Evolutionary conservation across 2,888 invertebrate species (phyloP).

Genomic region (Amiota communis): DNA sequence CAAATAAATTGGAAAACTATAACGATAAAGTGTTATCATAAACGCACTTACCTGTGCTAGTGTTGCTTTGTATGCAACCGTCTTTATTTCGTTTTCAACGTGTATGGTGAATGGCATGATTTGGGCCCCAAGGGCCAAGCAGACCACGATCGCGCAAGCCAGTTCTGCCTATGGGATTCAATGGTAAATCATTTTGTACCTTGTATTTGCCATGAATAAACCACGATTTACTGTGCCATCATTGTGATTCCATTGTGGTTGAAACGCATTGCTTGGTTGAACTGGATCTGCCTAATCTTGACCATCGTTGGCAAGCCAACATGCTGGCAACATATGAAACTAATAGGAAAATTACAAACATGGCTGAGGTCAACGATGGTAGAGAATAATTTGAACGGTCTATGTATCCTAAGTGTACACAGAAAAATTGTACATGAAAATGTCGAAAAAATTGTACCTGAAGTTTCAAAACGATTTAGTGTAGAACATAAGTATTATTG

Average conservation of each 20-base stretch:
- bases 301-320: slow-evolving; percentile 70
- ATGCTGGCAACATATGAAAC: slow-evolving; percentile 33
- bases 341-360: background rate
- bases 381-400: too few relatives aligned
- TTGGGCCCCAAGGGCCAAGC: slow-evolving; percentile 95
- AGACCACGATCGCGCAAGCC: slow-evolving; percentile 90
- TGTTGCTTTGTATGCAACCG: slow-evolving; percentile 63
- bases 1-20: slow-evolving; percentile 14
- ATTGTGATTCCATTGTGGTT: slow-evolving; percentile 85
- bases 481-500: too few relatives aligned
- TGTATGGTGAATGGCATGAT: slow-evolving; percentile 98
- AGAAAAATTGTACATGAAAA: too few relatives aligned
- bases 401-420: too few relatives aligned
- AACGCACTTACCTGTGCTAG: slow-evolving; percentile 67
- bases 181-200: slow-evolving; percentile 77
- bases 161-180: slow-evolving; percentile 94
- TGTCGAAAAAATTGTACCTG: too few relatives aligned
- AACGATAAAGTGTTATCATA: background rate
- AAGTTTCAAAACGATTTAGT: too few relatives aligned
- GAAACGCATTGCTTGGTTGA: slow-evolving; percentile 75
- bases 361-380: too few relatives aligned
- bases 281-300: slow-evolving; percentile 91
- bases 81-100: slow-evolving; percentile 82
- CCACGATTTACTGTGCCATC: slow-evolving; percentile 85
- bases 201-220: slow-evolving; percentile 81